Evolutionary conservation across 2,797 vertebrate species (phyloP).

Genomic region (Hyperoplus immaculatus): DNA sequence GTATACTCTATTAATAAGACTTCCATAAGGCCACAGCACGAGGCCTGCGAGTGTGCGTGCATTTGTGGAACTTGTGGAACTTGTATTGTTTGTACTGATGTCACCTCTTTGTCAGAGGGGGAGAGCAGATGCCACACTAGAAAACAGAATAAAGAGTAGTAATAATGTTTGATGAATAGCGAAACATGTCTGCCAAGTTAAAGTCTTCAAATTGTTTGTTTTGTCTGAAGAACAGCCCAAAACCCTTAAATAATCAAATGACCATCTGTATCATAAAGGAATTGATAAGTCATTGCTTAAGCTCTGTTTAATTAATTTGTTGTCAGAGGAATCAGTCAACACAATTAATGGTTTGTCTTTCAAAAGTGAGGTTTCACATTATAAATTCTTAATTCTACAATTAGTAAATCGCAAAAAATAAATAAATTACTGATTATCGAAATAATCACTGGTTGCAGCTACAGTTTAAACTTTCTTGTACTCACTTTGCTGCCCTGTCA

Average conservation of each 20-base stretch:
- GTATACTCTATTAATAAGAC: slow-evolving; percentile 73
- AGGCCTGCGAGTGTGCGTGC: slow-evolving; percentile 4
- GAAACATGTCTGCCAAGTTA: neutral
- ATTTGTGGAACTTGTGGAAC: slow-evolving; percentile 19
- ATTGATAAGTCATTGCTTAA: neutral
- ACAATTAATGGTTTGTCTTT: slow-evolving; percentile 3
- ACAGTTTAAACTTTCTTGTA: neutral
- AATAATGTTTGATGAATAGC: neutral
- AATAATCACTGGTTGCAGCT: slow-evolving; percentile 4
- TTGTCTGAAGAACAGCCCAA: neutral
- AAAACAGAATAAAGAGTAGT: slow-evolving; percentile 12
- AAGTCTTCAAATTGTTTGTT: neutral
- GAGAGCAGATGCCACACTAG: slow-evolving; percentile 24
- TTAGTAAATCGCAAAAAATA: neutral
- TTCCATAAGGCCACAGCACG: slow-evolving; percentile 57
- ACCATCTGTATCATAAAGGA: no score
- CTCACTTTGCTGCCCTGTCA: neutral
- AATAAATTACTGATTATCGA: neutral
- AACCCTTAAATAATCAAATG: neutral
- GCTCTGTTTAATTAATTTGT: slow-evolving; percentile 6
- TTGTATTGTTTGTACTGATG: slow-evolving; percentile 33
- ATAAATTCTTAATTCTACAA: neutral
- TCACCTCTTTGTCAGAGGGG: slow-evolving; percentile 25
- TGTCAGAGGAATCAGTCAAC: neutral
- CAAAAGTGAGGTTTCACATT: neutral